Conservation (phyloP, 2,113 vertebrate genomes). For the Mionectes macconnelli region DNA sequence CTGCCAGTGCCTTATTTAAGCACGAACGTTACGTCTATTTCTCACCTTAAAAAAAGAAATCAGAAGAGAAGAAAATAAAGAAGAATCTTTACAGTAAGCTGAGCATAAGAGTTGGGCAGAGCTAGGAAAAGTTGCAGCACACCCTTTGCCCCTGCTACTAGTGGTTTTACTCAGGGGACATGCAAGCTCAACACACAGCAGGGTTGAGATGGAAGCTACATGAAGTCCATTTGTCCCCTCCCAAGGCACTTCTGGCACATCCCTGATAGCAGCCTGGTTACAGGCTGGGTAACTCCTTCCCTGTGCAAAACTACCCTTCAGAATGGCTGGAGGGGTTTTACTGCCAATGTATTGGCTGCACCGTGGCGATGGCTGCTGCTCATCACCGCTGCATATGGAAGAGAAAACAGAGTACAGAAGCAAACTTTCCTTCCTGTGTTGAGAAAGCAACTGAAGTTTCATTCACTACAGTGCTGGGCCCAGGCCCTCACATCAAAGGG, state of each 20-base stretch:
- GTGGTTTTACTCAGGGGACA: neutral
- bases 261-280: neutral
- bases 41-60: neutral
- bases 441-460: neutral
- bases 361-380: neutral
- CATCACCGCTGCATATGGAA: fast-evolving
- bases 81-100: neutral
- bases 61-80: neutral
- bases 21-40: neutral
- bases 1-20: neutral
- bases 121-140: neutral
- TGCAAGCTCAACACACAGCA: fast-evolving
- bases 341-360: neutral
- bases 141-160: neutral
- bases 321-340: neutral
- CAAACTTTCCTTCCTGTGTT: neutral
- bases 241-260: neutral
- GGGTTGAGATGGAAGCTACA: neutral
- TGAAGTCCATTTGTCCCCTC: neutral
- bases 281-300: neutral
- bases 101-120: neutral
- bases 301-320: neutral
- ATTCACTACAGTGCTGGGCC: neutral
- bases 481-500: neutral
- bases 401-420: neutral